Conservation (phyloP, 2,113 vertebrate species). For the Ceyx cyanopectus region DNA sequence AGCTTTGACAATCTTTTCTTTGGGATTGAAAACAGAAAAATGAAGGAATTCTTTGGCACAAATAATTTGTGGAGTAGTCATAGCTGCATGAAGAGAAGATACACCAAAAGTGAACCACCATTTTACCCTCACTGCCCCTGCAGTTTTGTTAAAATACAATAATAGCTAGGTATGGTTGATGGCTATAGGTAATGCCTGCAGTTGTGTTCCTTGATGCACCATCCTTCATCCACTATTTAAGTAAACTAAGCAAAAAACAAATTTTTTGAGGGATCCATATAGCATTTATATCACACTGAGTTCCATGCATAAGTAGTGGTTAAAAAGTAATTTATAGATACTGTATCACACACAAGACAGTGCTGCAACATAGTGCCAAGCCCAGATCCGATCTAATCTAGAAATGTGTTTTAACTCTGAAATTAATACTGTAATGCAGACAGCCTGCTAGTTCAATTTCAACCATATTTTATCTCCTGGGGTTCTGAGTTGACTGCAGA, state of each 20-base stretch:
- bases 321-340: slow-evolving; percentile 40
- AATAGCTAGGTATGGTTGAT: neutral
- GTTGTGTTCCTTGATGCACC: neutral
- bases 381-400: slow-evolving; percentile 19
- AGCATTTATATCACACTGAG: neutral
- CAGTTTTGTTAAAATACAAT: neutral
- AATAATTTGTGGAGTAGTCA: neutral
- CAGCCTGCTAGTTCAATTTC: slow-evolving; percentile 38
- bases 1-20: neutral
- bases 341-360: slow-evolving; percentile 16
- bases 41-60: neutral
- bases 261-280: neutral
- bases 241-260: neutral
- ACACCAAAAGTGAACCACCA: neutral
- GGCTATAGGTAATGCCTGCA: neutral
- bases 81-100: neutral
- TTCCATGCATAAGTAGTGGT: neutral
- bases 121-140: neutral
- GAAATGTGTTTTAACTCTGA: slow-evolving; percentile 47
- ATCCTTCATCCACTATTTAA: neutral
- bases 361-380: neutral
- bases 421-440: slow-evolving; percentile 22
- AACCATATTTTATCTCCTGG: slow-evolving; percentile 47
- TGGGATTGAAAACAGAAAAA: neutral
- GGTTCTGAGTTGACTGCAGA: slow-evolving; percentile 46